These are phyloP conservation scores for Aspidiotus rigidus DNA, from an alignment of 2,888 invertebrate genomes.

Conservation along the genomic window DNA sequence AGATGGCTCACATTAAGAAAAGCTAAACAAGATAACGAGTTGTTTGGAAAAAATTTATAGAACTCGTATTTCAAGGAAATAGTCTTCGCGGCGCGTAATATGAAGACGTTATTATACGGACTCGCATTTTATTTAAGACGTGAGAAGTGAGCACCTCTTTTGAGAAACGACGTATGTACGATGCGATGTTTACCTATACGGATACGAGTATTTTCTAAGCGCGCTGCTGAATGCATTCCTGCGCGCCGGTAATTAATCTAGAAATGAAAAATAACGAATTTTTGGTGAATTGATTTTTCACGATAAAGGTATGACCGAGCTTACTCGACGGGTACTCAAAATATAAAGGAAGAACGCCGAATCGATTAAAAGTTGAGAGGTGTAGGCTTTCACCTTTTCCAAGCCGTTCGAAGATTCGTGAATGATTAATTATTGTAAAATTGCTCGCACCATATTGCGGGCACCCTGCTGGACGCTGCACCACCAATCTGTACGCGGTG, in stretches of 20 bases:
- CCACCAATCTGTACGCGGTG: too few relatives aligned
- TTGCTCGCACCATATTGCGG: not conserved
- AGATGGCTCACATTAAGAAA: not conserved
- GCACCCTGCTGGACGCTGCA: too few relatives aligned
- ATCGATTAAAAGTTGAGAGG: not conserved
- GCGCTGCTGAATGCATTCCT: not conserved
- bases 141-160: too few relatives aligned
- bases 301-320: not conserved
- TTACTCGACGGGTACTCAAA: not conserved
- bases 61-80: not conserved
- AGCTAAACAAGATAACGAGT: slow-evolving; percentile 4
- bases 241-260: not conserved
- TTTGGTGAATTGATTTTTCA: not conserved
- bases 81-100: too few relatives aligned
- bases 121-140: too few relatives aligned
- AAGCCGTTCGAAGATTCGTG: not conserved
- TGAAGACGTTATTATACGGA: too few relatives aligned
- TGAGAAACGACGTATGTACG: too few relatives aligned
- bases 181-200: too few relatives aligned
- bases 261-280: slow-evolving; percentile 1
- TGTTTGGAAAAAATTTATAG: slow-evolving; percentile 2
- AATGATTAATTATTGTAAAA: slow-evolving; percentile 1
- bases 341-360: not conserved
- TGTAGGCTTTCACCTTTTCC: not conserved
- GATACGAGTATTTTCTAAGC: too few relatives aligned